A percentile compares a stretch with the other conserved stretches of the same genome.
These are phyloP conservation scores for Desmodus rotundus DNA, from an alignment of 2,113 vertebrate genomes.

Conservation along the genomic window DNA sequence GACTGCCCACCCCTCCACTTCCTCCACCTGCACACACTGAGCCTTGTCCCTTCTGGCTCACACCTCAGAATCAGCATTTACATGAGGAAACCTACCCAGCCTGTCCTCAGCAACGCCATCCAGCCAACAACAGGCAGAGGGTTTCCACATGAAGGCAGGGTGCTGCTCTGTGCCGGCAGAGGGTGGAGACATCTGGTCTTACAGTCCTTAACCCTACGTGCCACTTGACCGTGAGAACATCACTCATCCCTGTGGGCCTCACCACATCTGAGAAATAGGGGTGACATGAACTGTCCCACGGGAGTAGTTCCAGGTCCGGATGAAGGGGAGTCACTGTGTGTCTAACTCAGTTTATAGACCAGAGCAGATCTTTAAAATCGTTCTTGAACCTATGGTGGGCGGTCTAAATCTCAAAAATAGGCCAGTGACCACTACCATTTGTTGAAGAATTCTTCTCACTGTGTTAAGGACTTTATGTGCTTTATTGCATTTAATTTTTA, in stretches of 20 bases:
- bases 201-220: fast-evolving
- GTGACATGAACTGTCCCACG: background rate
- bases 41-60: background rate
- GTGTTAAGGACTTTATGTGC: background rate
- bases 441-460: background rate
- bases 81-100: no score
- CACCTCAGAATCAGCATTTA: background rate
- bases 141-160: fast-evolving
- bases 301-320: background rate
- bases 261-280: background rate
- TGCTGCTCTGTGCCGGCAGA: fast-evolving
- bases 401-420: background rate
- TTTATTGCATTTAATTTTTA: background rate
- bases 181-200: background rate
- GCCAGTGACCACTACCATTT: background rate
- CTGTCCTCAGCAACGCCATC: fast-evolving
- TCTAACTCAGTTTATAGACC: background rate
- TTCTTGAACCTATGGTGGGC: background rate
- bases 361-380: background rate
- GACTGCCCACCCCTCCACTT: background rate
- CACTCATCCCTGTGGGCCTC: background rate
- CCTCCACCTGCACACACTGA: background rate
- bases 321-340: background rate
- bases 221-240: fast-evolving
- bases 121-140: background rate